These are phyloP conservation scores for Clitarchus hookeri DNA, from an alignment of 2,888 invertebrate species.

Conservation along the genomic window DNA sequence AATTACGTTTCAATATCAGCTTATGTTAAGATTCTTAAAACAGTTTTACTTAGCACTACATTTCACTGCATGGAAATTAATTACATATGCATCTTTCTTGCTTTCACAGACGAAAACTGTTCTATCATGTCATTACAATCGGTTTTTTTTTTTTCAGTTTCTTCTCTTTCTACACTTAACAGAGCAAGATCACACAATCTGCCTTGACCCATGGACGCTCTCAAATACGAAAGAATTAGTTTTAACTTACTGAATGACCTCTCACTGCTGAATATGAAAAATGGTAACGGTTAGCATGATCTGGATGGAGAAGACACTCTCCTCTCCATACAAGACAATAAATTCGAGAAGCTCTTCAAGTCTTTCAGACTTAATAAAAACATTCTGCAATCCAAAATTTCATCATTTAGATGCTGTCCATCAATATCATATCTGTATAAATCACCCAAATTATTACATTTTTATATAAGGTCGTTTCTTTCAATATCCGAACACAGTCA, in stretches of 20 bases:
- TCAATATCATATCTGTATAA: neutral
- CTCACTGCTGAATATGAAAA: neutral
- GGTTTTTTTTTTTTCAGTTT: neutral
- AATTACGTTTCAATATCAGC: too few species aligned
- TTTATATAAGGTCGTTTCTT: neutral
- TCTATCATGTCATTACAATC: neutral
- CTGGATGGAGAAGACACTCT: slow-evolving; percentile 3
- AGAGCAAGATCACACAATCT: slow-evolving; percentile 11
- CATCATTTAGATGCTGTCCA: neutral
- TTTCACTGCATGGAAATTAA: too few species aligned
- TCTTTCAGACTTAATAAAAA: neutral
- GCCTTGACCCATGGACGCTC: neutral
- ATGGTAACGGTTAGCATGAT: neutral
- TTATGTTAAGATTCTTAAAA: too few species aligned
- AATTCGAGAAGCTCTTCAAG: neutral
- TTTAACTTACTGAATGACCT: slow-evolving; percentile 11
- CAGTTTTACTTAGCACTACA: too few species aligned
- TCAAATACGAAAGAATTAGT: neutral
- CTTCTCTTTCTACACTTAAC: neutral
- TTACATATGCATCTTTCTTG: neutral
- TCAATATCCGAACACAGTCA: neutral
- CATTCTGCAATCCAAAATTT: neutral
- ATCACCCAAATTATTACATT: neutral
- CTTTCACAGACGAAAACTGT: too few species aligned
- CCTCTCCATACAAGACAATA: neutral